Evolutionary conservation across 2,888 invertebrate species (phyloP).

Genomic region (Omphaloscelis lunosa): DNA sequence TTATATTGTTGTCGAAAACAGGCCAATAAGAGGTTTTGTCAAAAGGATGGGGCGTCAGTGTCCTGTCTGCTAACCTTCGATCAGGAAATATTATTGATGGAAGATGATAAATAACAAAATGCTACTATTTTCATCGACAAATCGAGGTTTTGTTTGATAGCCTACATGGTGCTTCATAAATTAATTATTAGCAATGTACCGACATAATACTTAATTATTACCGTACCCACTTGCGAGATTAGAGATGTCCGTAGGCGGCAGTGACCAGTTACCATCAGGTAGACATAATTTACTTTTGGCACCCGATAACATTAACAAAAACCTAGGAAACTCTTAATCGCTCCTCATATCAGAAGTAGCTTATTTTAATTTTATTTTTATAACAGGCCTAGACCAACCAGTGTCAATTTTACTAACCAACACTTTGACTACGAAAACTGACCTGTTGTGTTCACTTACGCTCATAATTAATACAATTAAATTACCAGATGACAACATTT

Average conservation of each 20-base stretch:
- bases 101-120: not conserved
- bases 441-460: not conserved
- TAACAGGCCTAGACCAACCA: not conserved
- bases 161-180: not conserved
- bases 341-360: too few relatives aligned
- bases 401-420: not conserved
- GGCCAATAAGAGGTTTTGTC: not conserved
- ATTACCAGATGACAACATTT: slow-evolving; percentile 24
- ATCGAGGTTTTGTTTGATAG: not conserved
- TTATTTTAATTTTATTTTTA: too few relatives aligned
- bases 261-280: too few relatives aligned
- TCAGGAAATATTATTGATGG: too few relatives aligned
- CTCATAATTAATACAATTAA: slow-evolving; percentile 22
- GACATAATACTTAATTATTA: not conserved
- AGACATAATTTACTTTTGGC: too few relatives aligned
- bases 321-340: too few relatives aligned
- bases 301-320: too few relatives aligned
- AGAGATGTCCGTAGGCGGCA: too few relatives aligned
- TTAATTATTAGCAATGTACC: too few relatives aligned
- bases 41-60: too few relatives aligned
- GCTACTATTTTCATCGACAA: not conserved
- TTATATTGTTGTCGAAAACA: not conserved
- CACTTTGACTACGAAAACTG: not conserved
- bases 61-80: not conserved
- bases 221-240: not conserved